Evolutionary conservation across 1,140 invertebrate species (phyloP), one percentile per base, ranked within the genome.

Genomic region (Triops longicaudatus): DNA sequence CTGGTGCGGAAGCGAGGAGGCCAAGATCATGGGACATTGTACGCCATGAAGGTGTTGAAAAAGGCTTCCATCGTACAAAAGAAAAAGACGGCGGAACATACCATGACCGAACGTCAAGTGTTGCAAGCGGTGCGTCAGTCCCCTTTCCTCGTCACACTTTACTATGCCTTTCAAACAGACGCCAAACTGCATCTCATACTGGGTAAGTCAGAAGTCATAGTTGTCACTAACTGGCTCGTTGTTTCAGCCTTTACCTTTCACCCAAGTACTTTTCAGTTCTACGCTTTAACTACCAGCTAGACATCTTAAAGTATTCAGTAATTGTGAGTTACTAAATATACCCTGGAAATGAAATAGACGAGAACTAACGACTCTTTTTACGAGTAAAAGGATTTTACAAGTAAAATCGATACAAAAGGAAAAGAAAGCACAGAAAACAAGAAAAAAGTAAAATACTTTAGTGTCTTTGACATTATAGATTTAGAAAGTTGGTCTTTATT

Each of bases 31-130:
- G 91, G 92, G 1, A 90, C 91, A 78, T 86, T 97, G 17, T 97
- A 97, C 85, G 95, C 95, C 11, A 97, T 97, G 95, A 97, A 97
- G 84, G 93, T 97, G 50, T 85, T 97, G 79, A 94, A 94, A 82
- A 96, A 96, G 83, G 92, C 92, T 2, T 91, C 92, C 1, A 94
- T 97, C 78, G 91, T 95, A 1, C 91, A 93, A 82, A 97, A 96
- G 85, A 91, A 93, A 81, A 97, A 97, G 85, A 97, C 94, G 28
- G 92, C 95, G 0, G 95, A 97, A 82, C 95, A 97, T 84, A 96
- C 94, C 10, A 91, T 92, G 86, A 96, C 94, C 1, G 95, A 97
- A 84, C 86, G 95, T 84, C 85, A 92, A 86, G 94, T 97, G 28
- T 84, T 97, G 76, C 94, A 96, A 84, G 91, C 93, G 63, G 92